Conservation (phyloP, 2,888 invertebrate species). For the Anarsia innoxiella region DNA sequence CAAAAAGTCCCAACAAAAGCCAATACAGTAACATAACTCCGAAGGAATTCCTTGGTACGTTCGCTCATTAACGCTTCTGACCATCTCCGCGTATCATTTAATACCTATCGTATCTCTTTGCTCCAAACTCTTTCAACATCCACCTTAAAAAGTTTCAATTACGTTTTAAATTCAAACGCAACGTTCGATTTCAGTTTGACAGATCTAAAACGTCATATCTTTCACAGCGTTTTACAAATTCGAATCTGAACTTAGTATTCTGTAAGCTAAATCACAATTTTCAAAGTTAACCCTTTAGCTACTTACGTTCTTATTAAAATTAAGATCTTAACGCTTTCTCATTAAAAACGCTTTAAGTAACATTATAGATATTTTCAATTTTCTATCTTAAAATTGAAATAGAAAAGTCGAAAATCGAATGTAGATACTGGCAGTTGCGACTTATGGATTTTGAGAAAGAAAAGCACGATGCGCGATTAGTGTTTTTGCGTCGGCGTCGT, state of each 20-base stretch:
- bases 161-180: neutral
- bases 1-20: conserved; percentile 74
- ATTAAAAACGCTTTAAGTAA: conserved; percentile 16
- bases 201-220: too few species aligned
- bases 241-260: too few species aligned
- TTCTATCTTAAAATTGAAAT: too few species aligned
- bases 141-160: conserved; percentile 9
- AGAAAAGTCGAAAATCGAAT: neutral
- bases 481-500: conserved; percentile 66
- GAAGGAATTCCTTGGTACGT: conserved; percentile 59
- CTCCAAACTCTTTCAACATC: conserved; percentile 14
- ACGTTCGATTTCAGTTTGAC: conserved; percentile 6
- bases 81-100: conserved; percentile 28
- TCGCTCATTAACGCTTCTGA: conserved; percentile 70
- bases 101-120: conserved; percentile 29
- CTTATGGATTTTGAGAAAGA: neutral
- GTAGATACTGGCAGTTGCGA: neutral
- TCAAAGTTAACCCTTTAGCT: too few species aligned
- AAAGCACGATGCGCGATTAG: conserved; percentile 59
- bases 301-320: too few species aligned
- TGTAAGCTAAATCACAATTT: too few species aligned
- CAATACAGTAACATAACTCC: conserved; percentile 59
- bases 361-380: neutral
- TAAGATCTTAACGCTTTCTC: too few species aligned
- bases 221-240: too few species aligned